Conservation (phyloP, 2,797 vertebrate species). For the Eremophila alpestris region DNA sequence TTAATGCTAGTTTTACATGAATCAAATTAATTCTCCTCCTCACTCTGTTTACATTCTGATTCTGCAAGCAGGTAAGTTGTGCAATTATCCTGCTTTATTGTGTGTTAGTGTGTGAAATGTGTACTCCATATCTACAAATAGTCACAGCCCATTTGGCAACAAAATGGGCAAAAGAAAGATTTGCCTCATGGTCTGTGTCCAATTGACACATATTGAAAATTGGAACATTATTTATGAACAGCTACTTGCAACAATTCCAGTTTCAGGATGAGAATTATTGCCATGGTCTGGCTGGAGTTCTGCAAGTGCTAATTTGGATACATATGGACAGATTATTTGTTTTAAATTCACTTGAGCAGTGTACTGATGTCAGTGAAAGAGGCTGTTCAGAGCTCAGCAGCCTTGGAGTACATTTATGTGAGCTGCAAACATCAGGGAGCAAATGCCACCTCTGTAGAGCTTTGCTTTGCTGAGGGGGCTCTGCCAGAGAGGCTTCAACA, state of each 20-base stretch:
- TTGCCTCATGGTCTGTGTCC: background rate
- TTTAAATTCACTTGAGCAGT: background rate
- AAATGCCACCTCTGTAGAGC: background rate
- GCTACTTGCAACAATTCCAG: background rate
- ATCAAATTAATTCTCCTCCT: background rate
- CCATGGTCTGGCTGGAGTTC: background rate
- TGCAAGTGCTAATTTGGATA: background rate
- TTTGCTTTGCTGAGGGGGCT: background rate
- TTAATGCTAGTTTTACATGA: background rate
- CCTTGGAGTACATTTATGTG: fast-evolving
- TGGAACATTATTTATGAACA: background rate
- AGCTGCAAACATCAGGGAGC: background rate
- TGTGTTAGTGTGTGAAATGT: background rate
- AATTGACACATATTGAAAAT: constrained; percentile 1
- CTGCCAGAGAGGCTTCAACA: background rate
- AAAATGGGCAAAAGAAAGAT: constrained; percentile 18
- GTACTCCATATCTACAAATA: background rate
- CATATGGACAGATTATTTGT: background rate
- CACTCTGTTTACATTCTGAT: background rate
- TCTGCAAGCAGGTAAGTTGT: background rate
- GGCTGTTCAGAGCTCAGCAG: background rate
- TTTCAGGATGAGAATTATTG: background rate
- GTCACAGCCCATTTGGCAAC: background rate
- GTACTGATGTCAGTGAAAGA: background rate
- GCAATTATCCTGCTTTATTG: background rate